Conservation (phyloP, 2,888 invertebrate species). For the Melinaea marsaeus region DNA sequence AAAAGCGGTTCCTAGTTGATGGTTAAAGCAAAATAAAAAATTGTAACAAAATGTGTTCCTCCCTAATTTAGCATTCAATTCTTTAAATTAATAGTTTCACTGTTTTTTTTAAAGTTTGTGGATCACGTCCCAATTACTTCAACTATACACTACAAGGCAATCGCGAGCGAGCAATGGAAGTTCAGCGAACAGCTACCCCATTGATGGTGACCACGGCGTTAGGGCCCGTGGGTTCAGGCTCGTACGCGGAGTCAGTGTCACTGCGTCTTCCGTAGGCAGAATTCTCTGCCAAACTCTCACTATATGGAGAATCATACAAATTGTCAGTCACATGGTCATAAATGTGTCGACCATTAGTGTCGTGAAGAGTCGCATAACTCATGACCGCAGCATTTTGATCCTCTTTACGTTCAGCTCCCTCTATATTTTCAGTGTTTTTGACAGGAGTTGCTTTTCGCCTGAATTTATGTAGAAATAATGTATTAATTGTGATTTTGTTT, state of each 20-base stretch:
- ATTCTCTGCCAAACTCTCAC: slow-evolving; percentile 76
- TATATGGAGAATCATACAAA: slow-evolving; percentile 86
- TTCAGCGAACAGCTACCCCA: slow-evolving; percentile 89
- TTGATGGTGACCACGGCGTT: slow-evolving; percentile 88
- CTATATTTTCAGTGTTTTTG: slow-evolving; percentile 92
- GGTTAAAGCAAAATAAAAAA: too few species aligned
- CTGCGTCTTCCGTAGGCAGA: slow-evolving; percentile 65
- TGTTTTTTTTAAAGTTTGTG: slow-evolving; percentile 5
- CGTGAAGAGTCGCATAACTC: slow-evolving; percentile 91
- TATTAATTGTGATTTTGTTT: neutral
- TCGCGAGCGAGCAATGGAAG: slow-evolving; percentile 11
- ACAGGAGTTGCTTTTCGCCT: slow-evolving; percentile 91
- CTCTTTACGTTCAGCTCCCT: slow-evolving; percentile 90
- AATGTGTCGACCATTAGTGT: slow-evolving; percentile 76
- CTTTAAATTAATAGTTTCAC: neutral
- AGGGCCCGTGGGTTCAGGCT: slow-evolving; percentile 82
- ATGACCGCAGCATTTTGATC: slow-evolving; percentile 92
- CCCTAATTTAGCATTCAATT: neutral
- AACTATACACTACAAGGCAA: slow-evolving; percentile 17
- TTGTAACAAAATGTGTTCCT: neutral
- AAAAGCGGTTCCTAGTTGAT: too few species aligned
- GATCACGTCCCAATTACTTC: slow-evolving; percentile 16
- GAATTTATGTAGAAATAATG: slow-evolving; percentile 21
- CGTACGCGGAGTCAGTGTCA: slow-evolving; percentile 76
- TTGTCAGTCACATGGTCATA: slow-evolving; percentile 80